Percentiles rank a stretch among this genome's conserved stretches.
phyloP scores from a whole-genome alignment of 2,888 invertebrate genomes.

The Leptinotarsa juncta region DNA sequence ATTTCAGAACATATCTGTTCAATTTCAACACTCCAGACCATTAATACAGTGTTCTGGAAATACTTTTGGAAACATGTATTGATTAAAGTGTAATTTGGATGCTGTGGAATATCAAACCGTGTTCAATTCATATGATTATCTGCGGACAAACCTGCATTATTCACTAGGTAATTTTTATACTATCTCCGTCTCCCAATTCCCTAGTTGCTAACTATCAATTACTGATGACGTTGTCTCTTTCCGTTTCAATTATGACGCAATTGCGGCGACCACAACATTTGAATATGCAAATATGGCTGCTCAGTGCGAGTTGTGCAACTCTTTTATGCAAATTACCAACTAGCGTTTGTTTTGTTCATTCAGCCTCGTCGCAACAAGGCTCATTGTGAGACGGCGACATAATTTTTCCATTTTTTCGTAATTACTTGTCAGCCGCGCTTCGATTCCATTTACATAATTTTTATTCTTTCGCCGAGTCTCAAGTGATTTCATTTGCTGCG shows the following conservation, averaged over 20 bases:
- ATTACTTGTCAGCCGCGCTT: slow-evolving; percentile 44
- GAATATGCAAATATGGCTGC: slow-evolving; percentile 62
- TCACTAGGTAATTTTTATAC: too few relatives aligned
- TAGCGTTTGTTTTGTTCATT: slow-evolving; percentile 60
- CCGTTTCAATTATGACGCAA: slow-evolving; percentile 64
- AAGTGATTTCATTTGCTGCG: slow-evolving; percentile 23
- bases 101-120: too few relatives aligned
- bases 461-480: slow-evolving; percentile 34
- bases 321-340: slow-evolving; percentile 60
- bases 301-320: slow-evolving; percentile 49
- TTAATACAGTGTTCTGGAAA: too few relatives aligned
- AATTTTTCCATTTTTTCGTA: slow-evolving; percentile 44
- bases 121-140: too few relatives aligned
- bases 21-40: too few relatives aligned
- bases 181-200: slow-evolving; percentile 23
- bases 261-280: slow-evolving; percentile 63
- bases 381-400: slow-evolving; percentile 46
- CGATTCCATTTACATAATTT: slow-evolving; percentile 41
- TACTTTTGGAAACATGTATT: too few relatives aligned
- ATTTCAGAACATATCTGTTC: too few relatives aligned
- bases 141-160: too few relatives aligned
- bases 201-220: slow-evolving; percentile 57
- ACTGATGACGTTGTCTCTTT: slow-evolving; percentile 58
- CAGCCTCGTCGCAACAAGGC: slow-evolving; percentile 52
- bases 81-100: too few relatives aligned